Conservation (phyloP, 2,797 vertebrate genomes). For the Cossypha dichroa region DNA sequence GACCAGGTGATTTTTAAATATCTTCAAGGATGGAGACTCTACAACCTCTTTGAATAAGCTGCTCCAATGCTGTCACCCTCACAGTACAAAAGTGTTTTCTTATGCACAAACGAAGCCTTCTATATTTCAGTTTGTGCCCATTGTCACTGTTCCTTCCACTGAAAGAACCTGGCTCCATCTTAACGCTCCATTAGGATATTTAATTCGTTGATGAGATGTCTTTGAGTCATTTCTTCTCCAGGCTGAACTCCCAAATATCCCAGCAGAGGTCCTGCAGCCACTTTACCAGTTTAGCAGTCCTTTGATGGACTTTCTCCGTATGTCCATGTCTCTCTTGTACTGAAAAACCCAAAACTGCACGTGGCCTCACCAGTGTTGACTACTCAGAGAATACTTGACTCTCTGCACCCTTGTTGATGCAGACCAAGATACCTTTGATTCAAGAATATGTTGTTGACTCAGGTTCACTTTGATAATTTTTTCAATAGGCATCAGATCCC, state of each 20-base stretch:
- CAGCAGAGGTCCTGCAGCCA: background rate
- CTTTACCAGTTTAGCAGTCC: background rate
- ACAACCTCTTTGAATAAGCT: background rate
- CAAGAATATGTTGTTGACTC: background rate
- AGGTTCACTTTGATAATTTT: background rate
- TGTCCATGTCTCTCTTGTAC: background rate
- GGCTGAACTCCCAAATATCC: background rate
- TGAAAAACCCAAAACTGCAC: background rate
- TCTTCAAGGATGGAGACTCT: background rate
- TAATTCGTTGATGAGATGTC: background rate
- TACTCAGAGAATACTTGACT: accelerated
- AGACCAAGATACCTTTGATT: background rate
- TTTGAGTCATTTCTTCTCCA: background rate
- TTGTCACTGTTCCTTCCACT: background rate
- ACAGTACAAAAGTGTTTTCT: background rate
- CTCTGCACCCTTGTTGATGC: background rate
- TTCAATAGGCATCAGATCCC: background rate
- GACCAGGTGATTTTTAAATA: background rate
- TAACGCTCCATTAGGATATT: background rate
- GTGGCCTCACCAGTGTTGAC: background rate
- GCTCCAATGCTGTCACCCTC: background rate
- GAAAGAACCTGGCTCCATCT: background rate
- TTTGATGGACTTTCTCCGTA: background rate
- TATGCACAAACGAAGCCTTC: background rate
- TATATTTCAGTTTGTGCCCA: background rate